Conservation (phyloP, 2,888 invertebrate genomes). For the Silvanus unidentatus region DNA sequence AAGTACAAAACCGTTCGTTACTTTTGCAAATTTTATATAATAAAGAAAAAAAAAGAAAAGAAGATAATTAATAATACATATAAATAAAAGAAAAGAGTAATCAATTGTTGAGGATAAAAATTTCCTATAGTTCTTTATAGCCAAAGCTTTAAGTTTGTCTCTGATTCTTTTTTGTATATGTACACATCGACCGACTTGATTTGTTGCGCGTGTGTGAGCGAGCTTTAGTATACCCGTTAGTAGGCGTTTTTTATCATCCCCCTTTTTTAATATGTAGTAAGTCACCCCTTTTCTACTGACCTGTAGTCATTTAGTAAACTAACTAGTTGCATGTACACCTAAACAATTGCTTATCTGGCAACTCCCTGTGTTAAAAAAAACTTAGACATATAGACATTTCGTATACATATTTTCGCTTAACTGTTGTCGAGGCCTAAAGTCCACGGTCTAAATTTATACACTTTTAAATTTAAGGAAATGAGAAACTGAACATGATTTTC, state of each 20-base stretch:
- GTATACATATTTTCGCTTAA: slow-evolving; percentile 18
- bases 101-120: slow-evolving; percentile 45
- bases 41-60: slow-evolving; percentile 14
- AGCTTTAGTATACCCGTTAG: slow-evolving; percentile 29
- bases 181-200: slow-evolving; percentile 41
- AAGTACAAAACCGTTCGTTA: slow-evolving; percentile 66
- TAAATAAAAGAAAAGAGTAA: slow-evolving; percentile 24
- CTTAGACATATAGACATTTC: not conserved
- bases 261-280: not conserved
- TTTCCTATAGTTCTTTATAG: slow-evolving; percentile 38
- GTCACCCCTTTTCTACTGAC: not conserved
- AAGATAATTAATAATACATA: slow-evolving; percentile 36
- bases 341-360: slow-evolving; percentile 13
- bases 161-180: not conserved
- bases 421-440: slow-evolving; percentile 39
- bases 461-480: not conserved
- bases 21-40: slow-evolving; percentile 68
- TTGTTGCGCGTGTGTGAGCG: slow-evolving; percentile 40
- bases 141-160: slow-evolving; percentile 29
- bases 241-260: slow-evolving; percentile 18
- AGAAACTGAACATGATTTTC: slow-evolving; percentile 2
- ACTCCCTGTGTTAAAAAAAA: slow-evolving; percentile 3
- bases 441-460: slow-evolving; percentile 29
- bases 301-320: not conserved
- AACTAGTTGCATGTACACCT: slow-evolving; percentile 4